Evolutionary conservation across 2,113 vertebrate genomes (phyloP), one percentile per base, ranked within the genome.

Genomic region (Myodes glareolus): DNA sequence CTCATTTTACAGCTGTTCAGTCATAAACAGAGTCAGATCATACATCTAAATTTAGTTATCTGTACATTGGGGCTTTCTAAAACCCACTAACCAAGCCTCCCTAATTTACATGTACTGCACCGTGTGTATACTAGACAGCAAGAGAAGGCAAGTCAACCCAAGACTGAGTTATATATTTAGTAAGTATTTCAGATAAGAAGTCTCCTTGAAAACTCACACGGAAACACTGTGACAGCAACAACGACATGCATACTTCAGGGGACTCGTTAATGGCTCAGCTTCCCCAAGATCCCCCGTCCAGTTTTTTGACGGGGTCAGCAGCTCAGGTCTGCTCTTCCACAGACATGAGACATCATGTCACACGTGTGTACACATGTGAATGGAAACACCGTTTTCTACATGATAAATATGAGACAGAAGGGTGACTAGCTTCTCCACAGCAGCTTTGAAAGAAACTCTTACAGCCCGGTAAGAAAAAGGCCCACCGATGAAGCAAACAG

Each of bases 161-260:
- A 55, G 39, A 39, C 73, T 85, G 84, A 92, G 39, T 92, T 75
- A 36, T 8, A 45, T 52, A 14, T 70, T 85, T 90, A 42, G 84
- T 84, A 78, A 96, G 84, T n/a, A 92, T 63, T 78, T 92, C 73
- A 78, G 31, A 21, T 39, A 81, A 87, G 73, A 87, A 45, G 5
- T 45, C 6, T n/a, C 23, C 82, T 87, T 70, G 36, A 70, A 90
- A 96, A 95, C 8, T 45, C 47, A 33, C 75, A 80, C 52, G 23
- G 73, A 63, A 96, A 90, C 31, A 80, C 55, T 25, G 5, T 73
- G 73, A 3, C 5, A 82, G 31, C 25, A 87, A 91, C 89, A 72
- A 76, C n/a, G 68, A 82, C 17, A 72, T 95, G 19, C 68, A 76
- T 8, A 6, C 36, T 92, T 95, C 88, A 94, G 90, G 33, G 67